phyloP scores from a whole-genome alignment of 2,797 vertebrate species.

The Anolis apletophallus region DNA sequence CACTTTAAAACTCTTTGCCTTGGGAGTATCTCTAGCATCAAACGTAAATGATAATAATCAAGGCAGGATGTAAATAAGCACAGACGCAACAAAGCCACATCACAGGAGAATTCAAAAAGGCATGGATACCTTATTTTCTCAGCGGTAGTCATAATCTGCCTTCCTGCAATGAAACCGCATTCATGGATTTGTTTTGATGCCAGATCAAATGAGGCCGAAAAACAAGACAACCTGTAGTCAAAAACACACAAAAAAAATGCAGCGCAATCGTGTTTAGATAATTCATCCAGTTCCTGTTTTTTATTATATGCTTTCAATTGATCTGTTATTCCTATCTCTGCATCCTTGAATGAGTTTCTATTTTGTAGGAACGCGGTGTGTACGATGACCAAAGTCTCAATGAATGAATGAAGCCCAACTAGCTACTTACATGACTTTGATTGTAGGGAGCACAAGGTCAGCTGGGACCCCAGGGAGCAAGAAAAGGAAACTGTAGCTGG shows the following conservation, averaged over 20 bases:
- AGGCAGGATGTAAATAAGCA: constrained; percentile 16
- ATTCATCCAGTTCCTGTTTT: not conserved
- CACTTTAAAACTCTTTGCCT: constrained; percentile 41
- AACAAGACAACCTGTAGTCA: not conserved
- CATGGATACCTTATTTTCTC: not conserved
- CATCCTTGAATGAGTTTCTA: not conserved
- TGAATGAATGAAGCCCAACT: not conserved
- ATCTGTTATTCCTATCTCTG: not conserved
- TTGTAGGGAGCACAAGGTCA: not conserved
- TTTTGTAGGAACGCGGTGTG: not conserved
- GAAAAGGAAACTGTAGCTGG: constrained; percentile 33
- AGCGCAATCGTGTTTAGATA: not conserved
- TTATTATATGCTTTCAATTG: not conserved
- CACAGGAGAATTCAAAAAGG: constrained; percentile 10
- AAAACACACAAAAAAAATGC: constrained; percentile 36
- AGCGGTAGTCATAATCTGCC: not conserved
- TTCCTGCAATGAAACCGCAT: not conserved
- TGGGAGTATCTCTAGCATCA: constrained; percentile 55
- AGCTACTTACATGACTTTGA: not conserved
- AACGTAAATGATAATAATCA: constrained; percentile 51
- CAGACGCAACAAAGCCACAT: constrained; percentile 58
- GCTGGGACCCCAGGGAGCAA: not conserved
- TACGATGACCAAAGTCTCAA: not conserved
- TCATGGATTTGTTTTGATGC: constrained; percentile 2
- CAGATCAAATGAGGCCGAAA: not conserved